Conservation (phyloP, 2,888 invertebrate genomes). For the Caenorhabditis sp. region DNA sequence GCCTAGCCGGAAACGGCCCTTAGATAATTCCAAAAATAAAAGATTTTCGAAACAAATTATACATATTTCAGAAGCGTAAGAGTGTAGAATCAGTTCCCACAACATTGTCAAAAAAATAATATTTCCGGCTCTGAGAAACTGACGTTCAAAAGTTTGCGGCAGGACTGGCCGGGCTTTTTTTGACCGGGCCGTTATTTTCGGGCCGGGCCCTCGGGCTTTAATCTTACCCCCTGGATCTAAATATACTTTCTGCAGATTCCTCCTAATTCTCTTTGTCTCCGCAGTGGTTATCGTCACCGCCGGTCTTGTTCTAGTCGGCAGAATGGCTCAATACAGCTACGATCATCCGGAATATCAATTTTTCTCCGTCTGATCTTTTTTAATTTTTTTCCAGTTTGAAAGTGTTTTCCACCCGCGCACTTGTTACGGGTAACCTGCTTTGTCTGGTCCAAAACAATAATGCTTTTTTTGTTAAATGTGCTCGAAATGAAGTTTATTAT, state of each 20-base stretch:
- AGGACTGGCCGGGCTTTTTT: too few relatives aligned
- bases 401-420: not conserved
- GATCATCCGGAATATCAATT: conserved; percentile 48
- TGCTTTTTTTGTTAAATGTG: not conserved
- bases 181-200: too few relatives aligned
- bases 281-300: conserved; percentile 61
- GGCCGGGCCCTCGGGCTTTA: too few relatives aligned
- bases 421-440: conserved; percentile 5
- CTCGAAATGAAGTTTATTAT: conserved; percentile 1
- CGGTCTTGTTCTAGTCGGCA: conserved; percentile 64
- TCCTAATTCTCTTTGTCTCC: conserved; percentile 60
- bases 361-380: conserved; percentile 17
- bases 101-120: not conserved
- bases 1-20: too few relatives aligned
- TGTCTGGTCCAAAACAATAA: not conserved
- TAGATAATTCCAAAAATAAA: too few relatives aligned
- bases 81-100: too few relatives aligned
- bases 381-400: not conserved
- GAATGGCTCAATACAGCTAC: conserved; percentile 60
- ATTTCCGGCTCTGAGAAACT: not conserved
- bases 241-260: conserved; percentile 55
- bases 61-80: too few relatives aligned
- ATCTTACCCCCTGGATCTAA: too few relatives aligned
- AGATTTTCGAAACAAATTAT: too few relatives aligned
- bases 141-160: too few relatives aligned